These are phyloP conservation scores for Heliconius sara DNA, from an alignment of 2,888 invertebrate genomes.

Conservation along the genomic window DNA sequence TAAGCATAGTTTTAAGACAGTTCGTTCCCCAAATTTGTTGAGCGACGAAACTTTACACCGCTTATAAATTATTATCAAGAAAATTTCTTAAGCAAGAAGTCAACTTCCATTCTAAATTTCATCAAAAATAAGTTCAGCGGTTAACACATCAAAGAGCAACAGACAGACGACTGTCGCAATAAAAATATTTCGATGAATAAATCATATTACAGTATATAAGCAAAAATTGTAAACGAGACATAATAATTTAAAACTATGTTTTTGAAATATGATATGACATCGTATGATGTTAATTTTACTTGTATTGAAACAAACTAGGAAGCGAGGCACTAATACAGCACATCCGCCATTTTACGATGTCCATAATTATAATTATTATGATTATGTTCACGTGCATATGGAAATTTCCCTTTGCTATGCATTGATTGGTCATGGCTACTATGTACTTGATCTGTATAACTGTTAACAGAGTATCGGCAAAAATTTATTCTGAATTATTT, in stretches of 20 bases:
- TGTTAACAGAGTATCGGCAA: too few species aligned
- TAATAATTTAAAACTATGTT: not conserved
- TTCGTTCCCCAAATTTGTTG: not conserved
- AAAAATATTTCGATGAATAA: slow-evolving; percentile 3
- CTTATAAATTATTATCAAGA: not conserved
- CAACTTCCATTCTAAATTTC: not conserved
- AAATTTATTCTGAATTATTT: too few species aligned
- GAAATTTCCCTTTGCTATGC: not conserved
- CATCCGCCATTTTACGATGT: slow-evolving; percentile 32
- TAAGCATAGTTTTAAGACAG: not conserved
- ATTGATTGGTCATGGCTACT: slow-evolving; percentile 3
- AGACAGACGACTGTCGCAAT: not conserved
- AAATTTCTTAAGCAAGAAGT: too few species aligned
- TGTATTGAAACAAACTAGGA: slow-evolving; percentile 31
- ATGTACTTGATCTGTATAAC: not conserved
- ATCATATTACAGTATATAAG: not conserved
- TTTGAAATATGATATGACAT: slow-evolving; percentile 23
- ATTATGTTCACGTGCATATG: not conserved
- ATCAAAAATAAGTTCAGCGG: not conserved
- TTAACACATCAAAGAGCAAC: not conserved
- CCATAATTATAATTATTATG: not conserved
- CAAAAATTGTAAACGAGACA: not conserved
- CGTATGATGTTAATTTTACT: slow-evolving; percentile 18
- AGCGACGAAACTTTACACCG: not conserved
- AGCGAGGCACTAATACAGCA: slow-evolving; percentile 20